phyloP scores from a whole-genome alignment of 1,140 invertebrate genomes.

The Pinna nobilis region DNA sequence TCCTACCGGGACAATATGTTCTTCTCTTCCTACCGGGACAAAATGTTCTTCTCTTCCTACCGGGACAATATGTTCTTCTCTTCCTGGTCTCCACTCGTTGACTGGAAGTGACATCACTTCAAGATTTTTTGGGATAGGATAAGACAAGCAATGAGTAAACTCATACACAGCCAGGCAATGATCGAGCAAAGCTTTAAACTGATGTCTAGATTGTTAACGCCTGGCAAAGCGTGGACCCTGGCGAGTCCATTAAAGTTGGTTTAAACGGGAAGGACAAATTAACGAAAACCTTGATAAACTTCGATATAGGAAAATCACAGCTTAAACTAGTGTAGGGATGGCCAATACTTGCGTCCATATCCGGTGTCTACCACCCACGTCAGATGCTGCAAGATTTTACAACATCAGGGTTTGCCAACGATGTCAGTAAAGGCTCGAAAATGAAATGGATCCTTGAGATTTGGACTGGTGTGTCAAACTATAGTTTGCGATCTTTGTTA shows the following conservation, averaged over 20 bases:
- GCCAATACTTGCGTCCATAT: conserved; percentile 30
- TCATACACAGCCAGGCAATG: too few relatives aligned
- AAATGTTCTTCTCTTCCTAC: too few relatives aligned
- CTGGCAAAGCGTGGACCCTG: background rate
- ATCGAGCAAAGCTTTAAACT: background rate
- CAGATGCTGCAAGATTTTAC: conserved; percentile 10
- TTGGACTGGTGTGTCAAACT: conserved; percentile 23
- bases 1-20: too few relatives aligned
- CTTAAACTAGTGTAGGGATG: background rate
- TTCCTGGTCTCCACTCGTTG: conserved; percentile 23
- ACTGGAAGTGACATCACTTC: conserved; percentile 34
- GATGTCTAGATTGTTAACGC: background rate
- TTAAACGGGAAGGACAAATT: conserved; percentile 1
- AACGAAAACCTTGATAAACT: conserved; percentile 11
- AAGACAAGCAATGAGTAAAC: background rate
- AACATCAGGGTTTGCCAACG: conserved; percentile 3
- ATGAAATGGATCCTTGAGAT: background rate
- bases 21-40: too few relatives aligned
- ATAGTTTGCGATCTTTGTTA: too few relatives aligned
- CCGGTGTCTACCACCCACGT: conserved; percentile 23
- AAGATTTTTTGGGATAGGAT: background rate
- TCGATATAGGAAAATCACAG: conserved; percentile 5
- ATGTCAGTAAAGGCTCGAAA: conserved; percentile 2
- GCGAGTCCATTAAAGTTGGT: background rate
- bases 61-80: background rate